Percentiles rank a stretch among this genome's conserved stretches.
Evolutionary conservation across 2,888 invertebrate genomes (phyloP).

Genomic region (Dermolepida albohirtum): DNA sequence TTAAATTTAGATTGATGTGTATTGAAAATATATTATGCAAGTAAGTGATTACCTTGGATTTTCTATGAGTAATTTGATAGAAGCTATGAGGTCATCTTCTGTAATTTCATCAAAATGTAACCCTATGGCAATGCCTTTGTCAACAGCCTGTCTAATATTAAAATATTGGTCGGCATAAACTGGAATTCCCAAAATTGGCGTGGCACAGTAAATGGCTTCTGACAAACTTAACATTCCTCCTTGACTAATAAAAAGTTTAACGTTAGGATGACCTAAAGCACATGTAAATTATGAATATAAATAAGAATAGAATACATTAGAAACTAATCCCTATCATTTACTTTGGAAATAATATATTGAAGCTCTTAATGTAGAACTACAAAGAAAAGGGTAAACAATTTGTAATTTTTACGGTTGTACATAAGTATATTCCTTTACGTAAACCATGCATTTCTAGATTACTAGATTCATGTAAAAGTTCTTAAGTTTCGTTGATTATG

Average conservation of each 20-base stretch:
- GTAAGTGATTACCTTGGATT: constrained; percentile 64
- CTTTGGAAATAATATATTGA: too few relatives aligned
- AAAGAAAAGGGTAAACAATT: too few relatives aligned
- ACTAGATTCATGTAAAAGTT: too few relatives aligned
- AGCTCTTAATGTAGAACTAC: too few relatives aligned
- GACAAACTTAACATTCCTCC: constrained; percentile 65
- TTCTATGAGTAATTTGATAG: constrained; percentile 58
- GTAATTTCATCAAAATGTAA: constrained; percentile 51
- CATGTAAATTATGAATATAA: too few relatives aligned
- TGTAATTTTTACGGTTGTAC: too few relatives aligned
- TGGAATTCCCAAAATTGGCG: constrained; percentile 60
- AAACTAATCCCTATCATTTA: too few relatives aligned
- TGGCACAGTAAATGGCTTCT: constrained; percentile 61
- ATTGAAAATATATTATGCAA: background rate
- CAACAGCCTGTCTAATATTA: constrained; percentile 67
- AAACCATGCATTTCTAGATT: too few relatives aligned
- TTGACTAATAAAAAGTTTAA: constrained; percentile 65
- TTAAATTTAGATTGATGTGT: background rate
- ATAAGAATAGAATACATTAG: too few relatives aligned
- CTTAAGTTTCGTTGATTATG: too few relatives aligned
- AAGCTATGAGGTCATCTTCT: constrained; percentile 49
- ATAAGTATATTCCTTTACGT: too few relatives aligned
- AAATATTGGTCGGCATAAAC: constrained; percentile 62
- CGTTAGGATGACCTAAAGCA: constrained; percentile 61
- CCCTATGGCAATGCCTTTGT: constrained; percentile 66